A percentile compares a stretch with the other conserved stretches of the same genome.
Conservation (phyloP, 2,113 vertebrate genomes). For the Electrona antarctica region DNA sequence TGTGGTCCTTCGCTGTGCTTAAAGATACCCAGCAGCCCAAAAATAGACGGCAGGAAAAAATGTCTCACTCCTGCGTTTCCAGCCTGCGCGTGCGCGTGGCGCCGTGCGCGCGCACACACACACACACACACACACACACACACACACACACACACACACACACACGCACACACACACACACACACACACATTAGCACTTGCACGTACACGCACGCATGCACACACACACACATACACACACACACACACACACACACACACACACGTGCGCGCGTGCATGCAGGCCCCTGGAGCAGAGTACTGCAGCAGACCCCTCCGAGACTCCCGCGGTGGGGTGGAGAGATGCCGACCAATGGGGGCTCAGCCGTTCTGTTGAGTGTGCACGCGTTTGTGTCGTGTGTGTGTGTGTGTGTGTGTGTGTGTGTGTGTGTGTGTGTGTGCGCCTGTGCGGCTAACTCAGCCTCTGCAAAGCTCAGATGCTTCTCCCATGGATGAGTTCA, state of each 20-base stretch:
- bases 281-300: slow-evolving; percentile 71
- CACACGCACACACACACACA: too few relatives aligned
- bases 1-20: slow-evolving; percentile 51
- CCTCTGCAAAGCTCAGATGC: slow-evolving; percentile 62
- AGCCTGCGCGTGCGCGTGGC: slow-evolving; percentile 11
- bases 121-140: too few relatives aligned
- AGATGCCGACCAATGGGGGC: slow-evolving; percentile 78
- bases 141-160: too few relatives aligned
- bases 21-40: slow-evolving; percentile 67
- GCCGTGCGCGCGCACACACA: too few relatives aligned
- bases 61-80: slow-evolving; percentile 74
- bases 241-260: too few relatives aligned
- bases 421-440: slow-evolving; percentile 10
- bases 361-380: slow-evolving; percentile 56
- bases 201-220: too few relatives aligned
- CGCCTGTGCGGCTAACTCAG: slow-evolving; percentile 66
- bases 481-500: slow-evolving; percentile 67
- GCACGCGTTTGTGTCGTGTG: slow-evolving; percentile 39
- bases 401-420: slow-evolving; percentile 41
- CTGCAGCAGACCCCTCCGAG: slow-evolving; percentile 80
- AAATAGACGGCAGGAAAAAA: slow-evolving; percentile 74
- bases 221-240: too few relatives aligned
- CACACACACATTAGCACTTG: too few relatives aligned
- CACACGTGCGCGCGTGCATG: too few relatives aligned
- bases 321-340: slow-evolving; percentile 75